These are phyloP conservation scores for Limulus polyphemus DNA, from an alignment of 2,888 invertebrate genomes.

Conservation along the genomic window DNA sequence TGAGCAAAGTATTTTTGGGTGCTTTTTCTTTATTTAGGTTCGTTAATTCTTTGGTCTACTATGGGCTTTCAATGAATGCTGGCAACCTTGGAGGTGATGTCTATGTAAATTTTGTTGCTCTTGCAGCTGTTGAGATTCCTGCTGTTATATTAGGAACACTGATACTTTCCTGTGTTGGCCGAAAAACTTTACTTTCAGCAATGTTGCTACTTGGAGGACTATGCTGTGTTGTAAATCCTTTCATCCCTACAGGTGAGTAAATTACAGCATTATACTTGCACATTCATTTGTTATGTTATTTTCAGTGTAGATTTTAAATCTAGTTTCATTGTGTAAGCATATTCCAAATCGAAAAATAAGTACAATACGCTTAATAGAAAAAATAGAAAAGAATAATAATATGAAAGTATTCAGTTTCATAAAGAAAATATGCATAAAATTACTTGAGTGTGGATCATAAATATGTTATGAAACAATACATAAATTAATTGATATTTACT, in stretches of 20 bases:
- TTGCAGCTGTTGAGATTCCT: conserved; percentile 34
- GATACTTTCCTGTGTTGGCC: conserved; percentile 64
- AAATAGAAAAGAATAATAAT: too few species aligned
- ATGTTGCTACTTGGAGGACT: conserved; percentile 74
- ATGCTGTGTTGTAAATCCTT: conserved; percentile 69
- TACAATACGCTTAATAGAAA: too few species aligned
- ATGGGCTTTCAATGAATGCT: conserved; percentile 59
- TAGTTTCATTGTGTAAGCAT: background rate
- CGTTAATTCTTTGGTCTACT: conserved; percentile 61
- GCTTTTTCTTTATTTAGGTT: conserved; percentile 53
- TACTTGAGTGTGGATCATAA: too few species aligned
- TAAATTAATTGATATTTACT: too few species aligned
- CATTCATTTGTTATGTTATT: background rate
- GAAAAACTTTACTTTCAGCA: conserved; percentile 74
- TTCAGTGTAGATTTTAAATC: background rate
- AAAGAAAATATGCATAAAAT: too few species aligned
- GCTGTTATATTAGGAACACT: conserved; percentile 76
- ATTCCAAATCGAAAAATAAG: background rate
- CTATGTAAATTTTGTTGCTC: conserved; percentile 52
- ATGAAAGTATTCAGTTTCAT: too few species aligned
- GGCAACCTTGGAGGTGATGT: conserved; percentile 61
- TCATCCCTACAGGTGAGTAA: conserved; percentile 57
- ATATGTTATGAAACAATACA: too few species aligned
- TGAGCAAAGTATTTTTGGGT: too few species aligned
- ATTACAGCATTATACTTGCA: background rate